Evolutionary conservation across 2,797 vertebrate species (phyloP).

Genomic region (Poecilia picta): DNA sequence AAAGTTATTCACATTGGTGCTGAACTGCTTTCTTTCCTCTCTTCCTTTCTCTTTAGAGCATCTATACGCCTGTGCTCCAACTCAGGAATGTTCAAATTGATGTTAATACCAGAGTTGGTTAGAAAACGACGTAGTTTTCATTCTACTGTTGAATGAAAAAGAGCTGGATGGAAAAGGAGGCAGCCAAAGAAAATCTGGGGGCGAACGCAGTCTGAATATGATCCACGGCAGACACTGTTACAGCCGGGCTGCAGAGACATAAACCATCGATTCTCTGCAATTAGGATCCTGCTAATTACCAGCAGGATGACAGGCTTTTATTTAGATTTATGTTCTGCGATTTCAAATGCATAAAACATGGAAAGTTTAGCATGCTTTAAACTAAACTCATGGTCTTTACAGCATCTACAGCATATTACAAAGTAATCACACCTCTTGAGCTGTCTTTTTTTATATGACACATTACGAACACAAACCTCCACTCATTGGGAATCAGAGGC

Average conservation of each 20-base stretch:
- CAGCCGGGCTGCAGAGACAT: conserved; percentile 45
- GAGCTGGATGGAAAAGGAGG: conserved; percentile 69
- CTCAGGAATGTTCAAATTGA: conserved; percentile 74
- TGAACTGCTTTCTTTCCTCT: conserved; percentile 49
- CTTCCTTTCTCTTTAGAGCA: conserved; percentile 27
- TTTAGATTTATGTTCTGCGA: conserved; percentile 51
- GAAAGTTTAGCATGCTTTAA: conserved; percentile 2
- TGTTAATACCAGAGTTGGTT: conserved; percentile 78
- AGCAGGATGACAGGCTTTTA: conserved; percentile 43
- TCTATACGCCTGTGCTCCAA: conserved; percentile 56
- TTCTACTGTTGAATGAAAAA: conserved; percentile 63
- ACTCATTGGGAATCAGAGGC: too few relatives aligned
- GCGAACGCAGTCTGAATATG: conserved; percentile 47
- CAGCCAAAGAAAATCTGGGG: conserved; percentile 68
- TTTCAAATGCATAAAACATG: conserved; percentile 23
- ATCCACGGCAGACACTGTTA: conserved; percentile 47
- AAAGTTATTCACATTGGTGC: conserved; percentile 47
- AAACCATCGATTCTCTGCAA: conserved; percentile 59
- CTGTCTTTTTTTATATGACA: background rate
- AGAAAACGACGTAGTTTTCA: conserved; percentile 68
- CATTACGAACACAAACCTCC: background rate
- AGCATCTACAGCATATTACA: background rate
- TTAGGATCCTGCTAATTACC: conserved; percentile 61
- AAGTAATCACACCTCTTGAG: background rate
- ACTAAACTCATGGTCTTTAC: background rate